Base-by-base conservation (phyloP, 2,888 invertebrate genomes). In the Alviniconcha strummeri region DNA sequence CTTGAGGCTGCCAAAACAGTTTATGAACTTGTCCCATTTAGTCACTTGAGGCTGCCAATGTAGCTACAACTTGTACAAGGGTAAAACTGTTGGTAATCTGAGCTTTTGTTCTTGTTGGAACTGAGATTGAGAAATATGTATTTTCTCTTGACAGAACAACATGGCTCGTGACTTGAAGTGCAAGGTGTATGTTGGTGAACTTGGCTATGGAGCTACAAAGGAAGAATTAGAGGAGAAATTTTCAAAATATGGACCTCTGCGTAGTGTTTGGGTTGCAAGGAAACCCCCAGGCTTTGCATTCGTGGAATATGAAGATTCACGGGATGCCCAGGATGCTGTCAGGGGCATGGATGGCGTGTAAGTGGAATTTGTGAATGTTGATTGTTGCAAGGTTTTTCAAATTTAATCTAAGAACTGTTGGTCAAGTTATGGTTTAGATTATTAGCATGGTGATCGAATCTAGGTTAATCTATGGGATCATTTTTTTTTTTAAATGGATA, bases 121-220 rank as follows among this genome's bases (percentile, higher is more conserved):
- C 36, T 36, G 36, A 36, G 36, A 36, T 36, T 36, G 1, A 36
- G 36, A 36, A 36, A 36, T 54, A 55, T 19, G 0, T 72, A n/a
- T 19, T n/a, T 81, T 72, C 9, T 15, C 72, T 19, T 56, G 36
- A 1, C 76, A 82, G 82, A 19, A 77, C 55, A 82, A 64, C 81
- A 84, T 83, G 84, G 78, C 84, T 19, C 77, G 82, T 56, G 75
- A 84, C 93, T 94, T 97, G 60, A 96, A 97, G 56, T 97, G 97
- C 94, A 98, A 98, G 94, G 97, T 98, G 0, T 98, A 98, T 93
- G 97, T 98, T 56, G 98, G 98, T 52, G 98, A 98, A 93, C 95
- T 98, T 87, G 97, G 97, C 9, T 97, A 97, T 89, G 97, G 97
- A 91, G 97, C 97, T 8, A 97, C 97, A 17, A 97, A 97, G 94